phyloP scores from a whole-genome alignment of 2,113 vertebrate genomes.

The Lonchura striata region DNA sequence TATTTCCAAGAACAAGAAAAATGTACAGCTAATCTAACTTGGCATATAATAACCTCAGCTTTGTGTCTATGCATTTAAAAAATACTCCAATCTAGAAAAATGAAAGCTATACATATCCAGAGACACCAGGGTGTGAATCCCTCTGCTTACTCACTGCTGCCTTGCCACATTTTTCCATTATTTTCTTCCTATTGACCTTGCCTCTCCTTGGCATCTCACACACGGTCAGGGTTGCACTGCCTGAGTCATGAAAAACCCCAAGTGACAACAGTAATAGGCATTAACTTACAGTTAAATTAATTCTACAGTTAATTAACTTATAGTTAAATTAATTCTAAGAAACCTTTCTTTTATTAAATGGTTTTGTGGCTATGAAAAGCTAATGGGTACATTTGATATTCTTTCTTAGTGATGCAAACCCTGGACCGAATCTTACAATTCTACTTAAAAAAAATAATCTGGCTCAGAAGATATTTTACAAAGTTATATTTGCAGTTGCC shows the following conservation, averaged over 20 bases:
- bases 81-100: neutral
- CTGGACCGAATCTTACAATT: neutral
- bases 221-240: accelerated
- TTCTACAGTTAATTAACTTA: neutral
- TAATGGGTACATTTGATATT: neutral
- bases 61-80: neutral
- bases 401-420: neutral
- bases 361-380: neutral
- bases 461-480: neutral
- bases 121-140: neutral
- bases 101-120: neutral
- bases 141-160: neutral
- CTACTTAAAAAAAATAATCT: neutral
- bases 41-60: neutral
- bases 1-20: neutral
- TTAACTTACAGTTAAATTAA: neutral
- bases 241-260: neutral
- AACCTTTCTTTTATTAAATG: neutral
- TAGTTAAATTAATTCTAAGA: neutral
- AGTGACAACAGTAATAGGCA: neutral
- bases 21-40: neutral
- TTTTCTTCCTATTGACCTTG: neutral
- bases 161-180: neutral
- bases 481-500: neutral
- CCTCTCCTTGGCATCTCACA: neutral